phyloP scores from a whole-genome alignment of 64 coral and sea anemone species.

The Actinia tenebrosa region DNA sequence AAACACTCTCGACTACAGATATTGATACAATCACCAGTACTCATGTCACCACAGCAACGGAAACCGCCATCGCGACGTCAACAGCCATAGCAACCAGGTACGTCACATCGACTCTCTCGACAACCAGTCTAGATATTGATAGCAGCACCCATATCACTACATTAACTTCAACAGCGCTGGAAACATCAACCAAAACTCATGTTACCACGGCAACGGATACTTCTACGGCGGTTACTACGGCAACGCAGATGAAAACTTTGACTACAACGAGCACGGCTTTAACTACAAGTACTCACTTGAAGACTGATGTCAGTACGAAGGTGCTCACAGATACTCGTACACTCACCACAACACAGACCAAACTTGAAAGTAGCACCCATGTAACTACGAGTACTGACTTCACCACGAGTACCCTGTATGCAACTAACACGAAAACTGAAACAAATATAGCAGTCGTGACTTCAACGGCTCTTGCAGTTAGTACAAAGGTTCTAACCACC shows the following conservation, averaged over 20 bases:
- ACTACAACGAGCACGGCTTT: conserved; percentile 8
- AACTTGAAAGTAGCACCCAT: neutral
- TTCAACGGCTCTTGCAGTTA: neutral
- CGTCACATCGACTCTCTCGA: neutral
- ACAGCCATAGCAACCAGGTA: conserved; percentile 12
- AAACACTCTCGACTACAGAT: neutral
- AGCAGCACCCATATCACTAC: conserved; percentile 12
- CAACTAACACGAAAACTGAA: neutral
- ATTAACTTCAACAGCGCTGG: neutral
- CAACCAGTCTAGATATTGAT: neutral
- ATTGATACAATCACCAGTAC: conserved; percentile 10
- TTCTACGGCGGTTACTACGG: conserved; percentile 6
- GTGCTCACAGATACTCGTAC: conserved; percentile 1
- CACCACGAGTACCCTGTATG: neutral
- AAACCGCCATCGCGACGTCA: neutral
- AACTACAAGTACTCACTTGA: conserved; percentile 15
- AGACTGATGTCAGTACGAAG: conserved; percentile 15
- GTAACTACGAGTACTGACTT: neutral
- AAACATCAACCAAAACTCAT: neutral
- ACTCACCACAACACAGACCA: neutral
- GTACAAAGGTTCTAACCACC: neutral
- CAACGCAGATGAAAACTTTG: neutral
- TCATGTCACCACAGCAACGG: neutral
- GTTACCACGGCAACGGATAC: conserved; percentile 27
- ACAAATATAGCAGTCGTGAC: neutral